Base-by-base conservation (phyloP, 1,140 invertebrate species). In the Bombus breviceps region DNA sequence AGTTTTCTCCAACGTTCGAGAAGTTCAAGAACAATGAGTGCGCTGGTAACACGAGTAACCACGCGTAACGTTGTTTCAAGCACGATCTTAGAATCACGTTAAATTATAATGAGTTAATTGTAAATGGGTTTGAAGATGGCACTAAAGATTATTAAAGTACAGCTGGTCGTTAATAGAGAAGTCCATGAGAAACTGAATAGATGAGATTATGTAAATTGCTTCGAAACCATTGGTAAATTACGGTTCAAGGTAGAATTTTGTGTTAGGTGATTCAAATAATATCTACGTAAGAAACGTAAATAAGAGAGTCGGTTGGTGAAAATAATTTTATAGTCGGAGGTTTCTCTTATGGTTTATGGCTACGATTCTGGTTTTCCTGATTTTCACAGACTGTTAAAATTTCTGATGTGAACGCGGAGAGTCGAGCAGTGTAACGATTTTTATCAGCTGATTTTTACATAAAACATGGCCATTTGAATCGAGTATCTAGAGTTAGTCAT, bases 1-100 rank as follows among this genome's bases (percentile, higher is more conserved):
- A 28, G 68, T 85, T 89, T 85, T 88, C 86, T 68, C 73, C 64
- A 32, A 2, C 41, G 22, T 66, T 62, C 53, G 15, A 47, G 32
- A 72, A 79, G 25, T 59, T 79, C 57, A 25, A 43, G 57, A 64
- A 77, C 74, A 83, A 83, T 47, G 59, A 83, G 47, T n/a, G 18
- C 59, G 22, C 28, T 32, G n/a, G 22, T 69, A 80, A 80, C 25
- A 25, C 41, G 59, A 5, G 66, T 25, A 41, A 68, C 43, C 28
- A n/a, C 25, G 62, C 28, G 32, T 32, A 75, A 53, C 81, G 62
- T 32, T 68, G 43, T n/a, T 53, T 18, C 15, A 13, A 41, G 59
- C 57, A 83, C n/a, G 47, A 83, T 59, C 47, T 41, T 28, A 10
- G 47, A 72, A 37, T 53, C n/a, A 4, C 22, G 77, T 77, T 41